Evolutionary conservation across 1,140 invertebrate species (phyloP), one percentile per base, ranked within the genome.

Genomic region (Drosophila prosaltans): DNA sequence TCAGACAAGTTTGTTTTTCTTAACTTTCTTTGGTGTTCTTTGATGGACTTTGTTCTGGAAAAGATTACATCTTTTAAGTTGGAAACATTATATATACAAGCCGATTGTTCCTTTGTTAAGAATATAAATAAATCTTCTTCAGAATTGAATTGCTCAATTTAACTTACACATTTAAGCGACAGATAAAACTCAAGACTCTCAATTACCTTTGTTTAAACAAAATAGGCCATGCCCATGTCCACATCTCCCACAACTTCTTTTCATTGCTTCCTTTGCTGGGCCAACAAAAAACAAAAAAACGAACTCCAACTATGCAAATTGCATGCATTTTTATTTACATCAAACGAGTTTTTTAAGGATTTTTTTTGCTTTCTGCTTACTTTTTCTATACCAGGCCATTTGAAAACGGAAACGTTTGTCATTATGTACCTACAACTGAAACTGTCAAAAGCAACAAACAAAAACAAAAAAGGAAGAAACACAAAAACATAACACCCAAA

Each of bases 331-430:
- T 70, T 76, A 79, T 79, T 81, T 77, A 86, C 78, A 72, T 70
- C 72, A 65, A 59, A 73, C 82, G 65, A 75, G 80, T 81, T 86
- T 66, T 80, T 51, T 77, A 76, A 57, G 28, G 28, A 30, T 30
- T 30, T 40, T 65, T 57, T 7, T 3, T 61, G 36, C 40, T 51
- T 66, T 21, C 32, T 63, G 10, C 45, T 63, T 21, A 9, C 24
- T 26, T 43, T 61, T 26, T 70, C 65, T 70, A 62, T 72, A 51
- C 66, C 66, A 45, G 69, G 62, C 73, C 63, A 83, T 83, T 83
- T 84, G 69, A 80, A 69, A 81, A 65, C 79, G 82, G 82, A 85
- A 86, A 70, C 82, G 79, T 88, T 72, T 88, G 82, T 88, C 79
- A 86, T 86, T 82, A 69, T 69, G 72, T 82, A 82, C 70, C 74